Evolutionary conservation across 2,888 invertebrate genomes (phyloP).

Genomic region (Cylindroiulus punctatus): DNA sequence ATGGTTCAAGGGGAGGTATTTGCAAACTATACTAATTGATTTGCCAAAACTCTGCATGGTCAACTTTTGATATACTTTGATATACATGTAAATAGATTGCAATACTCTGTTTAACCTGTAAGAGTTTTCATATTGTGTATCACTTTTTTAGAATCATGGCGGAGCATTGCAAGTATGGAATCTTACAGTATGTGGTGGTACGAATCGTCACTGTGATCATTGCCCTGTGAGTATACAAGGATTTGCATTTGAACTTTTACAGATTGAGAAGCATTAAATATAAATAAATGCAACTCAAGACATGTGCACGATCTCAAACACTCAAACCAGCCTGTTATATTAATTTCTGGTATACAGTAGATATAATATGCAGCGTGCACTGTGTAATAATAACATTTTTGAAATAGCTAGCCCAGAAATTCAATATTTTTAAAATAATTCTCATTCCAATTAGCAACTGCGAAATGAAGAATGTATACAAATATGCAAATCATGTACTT

Average conservation of each 20-base stretch:
- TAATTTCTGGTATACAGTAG: no score
- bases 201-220: slow-evolving; percentile 88
- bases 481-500: slow-evolving; percentile 9
- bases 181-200: slow-evolving; percentile 92
- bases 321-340: no score
- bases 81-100: no score
- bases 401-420: background rate
- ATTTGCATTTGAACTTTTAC: no score
- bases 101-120: no score
- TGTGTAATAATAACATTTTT: no score
- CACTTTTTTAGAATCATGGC: slow-evolving; percentile 78
- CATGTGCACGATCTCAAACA: no score
- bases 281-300: no score
- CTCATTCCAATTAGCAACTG: background rate
- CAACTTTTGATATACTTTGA: no score
- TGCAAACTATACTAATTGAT: slow-evolving; percentile 26
- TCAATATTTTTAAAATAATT: background rate
- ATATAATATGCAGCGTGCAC: no score
- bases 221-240: slow-evolving; percentile 78
- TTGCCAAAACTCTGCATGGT: background rate
- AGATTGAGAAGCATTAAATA: no score
- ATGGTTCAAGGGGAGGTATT: slow-evolving; percentile 90
- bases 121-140: background rate
- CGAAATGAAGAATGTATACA: slow-evolving; percentile 13
- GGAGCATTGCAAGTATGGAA: slow-evolving; percentile 95